Evolutionary conservation across 2,888 invertebrate genomes (phyloP).

Genomic region (Drosophila parthenogenetica): DNA sequence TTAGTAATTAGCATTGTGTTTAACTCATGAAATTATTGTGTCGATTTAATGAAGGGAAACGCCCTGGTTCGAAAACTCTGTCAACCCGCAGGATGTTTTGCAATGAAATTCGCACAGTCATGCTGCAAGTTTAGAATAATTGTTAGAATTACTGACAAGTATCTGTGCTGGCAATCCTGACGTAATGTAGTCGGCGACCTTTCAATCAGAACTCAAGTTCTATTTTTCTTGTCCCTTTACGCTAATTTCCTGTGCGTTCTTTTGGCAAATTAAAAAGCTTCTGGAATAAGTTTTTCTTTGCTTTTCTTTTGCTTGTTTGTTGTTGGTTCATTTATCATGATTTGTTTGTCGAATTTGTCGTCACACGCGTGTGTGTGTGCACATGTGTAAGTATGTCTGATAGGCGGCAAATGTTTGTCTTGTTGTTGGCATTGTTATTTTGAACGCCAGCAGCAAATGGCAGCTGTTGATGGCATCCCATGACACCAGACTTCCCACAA

Average conservation of each 20-base stretch:
- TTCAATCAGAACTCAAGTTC: slow-evolving; percentile 67
- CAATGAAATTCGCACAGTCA: slow-evolving; percentile 26
- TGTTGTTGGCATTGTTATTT: slow-evolving; percentile 59
- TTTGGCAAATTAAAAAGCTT: slow-evolving; percentile 79
- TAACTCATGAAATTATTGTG: slow-evolving; percentile 70
- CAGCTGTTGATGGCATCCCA: slow-evolving; percentile 67
- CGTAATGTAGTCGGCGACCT: slow-evolving; percentile 28
- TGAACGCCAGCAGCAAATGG: slow-evolving; percentile 73
- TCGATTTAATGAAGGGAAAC: slow-evolving; percentile 43
- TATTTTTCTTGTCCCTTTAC: slow-evolving; percentile 66
- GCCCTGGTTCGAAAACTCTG: slow-evolving; percentile 19
- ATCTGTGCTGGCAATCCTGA: slow-evolving; percentile 11
- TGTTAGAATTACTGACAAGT: slow-evolving; percentile 1
- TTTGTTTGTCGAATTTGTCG: slow-evolving; percentile 79
- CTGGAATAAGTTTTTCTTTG: slow-evolving; percentile 61
- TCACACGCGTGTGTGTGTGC: slow-evolving; percentile 27
- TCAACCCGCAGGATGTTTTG: slow-evolving; percentile 22
- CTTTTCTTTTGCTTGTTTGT: slow-evolving; percentile 58
- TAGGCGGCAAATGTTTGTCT: slow-evolving; percentile 75
- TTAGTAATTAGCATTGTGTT: slow-evolving; percentile 68
- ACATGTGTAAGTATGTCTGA: slow-evolving; percentile 55
- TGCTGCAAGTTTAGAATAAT: slow-evolving; percentile 3
- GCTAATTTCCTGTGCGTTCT: slow-evolving; percentile 73
- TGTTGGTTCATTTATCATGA: slow-evolving; percentile 81
- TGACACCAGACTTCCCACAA: slow-evolving; percentile 20